Conservation (phyloP, 2,888 invertebrate species). For the Brachyptera risi region DNA sequence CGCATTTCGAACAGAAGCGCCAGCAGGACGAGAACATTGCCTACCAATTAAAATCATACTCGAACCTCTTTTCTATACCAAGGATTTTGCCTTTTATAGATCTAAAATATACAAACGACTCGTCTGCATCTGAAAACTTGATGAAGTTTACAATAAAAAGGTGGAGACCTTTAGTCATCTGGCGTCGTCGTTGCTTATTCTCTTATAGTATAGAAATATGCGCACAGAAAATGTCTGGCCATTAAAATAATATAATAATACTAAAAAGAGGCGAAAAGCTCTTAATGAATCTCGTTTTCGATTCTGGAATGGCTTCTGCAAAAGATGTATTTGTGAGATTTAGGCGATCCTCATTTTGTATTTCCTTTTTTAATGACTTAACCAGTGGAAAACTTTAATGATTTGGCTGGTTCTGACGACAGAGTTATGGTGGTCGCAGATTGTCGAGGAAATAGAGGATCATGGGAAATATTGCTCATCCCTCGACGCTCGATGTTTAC, state of each 20-base stretch:
- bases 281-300: slow-evolving; percentile 7
- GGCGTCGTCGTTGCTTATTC: slow-evolving; percentile 15
- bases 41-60: slow-evolving; percentile 19
- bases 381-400: neutral
- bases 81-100: slow-evolving; percentile 22
- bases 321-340: slow-evolving; percentile 10
- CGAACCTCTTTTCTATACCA: slow-evolving; percentile 10
- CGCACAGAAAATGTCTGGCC: slow-evolving; percentile 13
- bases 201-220: slow-evolving; percentile 6
- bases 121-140: slow-evolving; percentile 26
- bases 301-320: neutral
- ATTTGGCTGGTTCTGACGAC: neutral
- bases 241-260: slow-evolving; percentile 21
- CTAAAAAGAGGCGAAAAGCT: slow-evolving; percentile 20
- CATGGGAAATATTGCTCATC: slow-evolving; percentile 18
- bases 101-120: slow-evolving; percentile 25
- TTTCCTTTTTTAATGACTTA: slow-evolving; percentile 2
- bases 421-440: neutral
- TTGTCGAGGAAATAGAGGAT: neutral
- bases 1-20: neutral
- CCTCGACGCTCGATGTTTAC: slow-evolving; percentile 29
- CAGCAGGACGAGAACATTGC: neutral
- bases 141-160: slow-evolving; percentile 28
- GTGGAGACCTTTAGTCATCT: slow-evolving; percentile 25
- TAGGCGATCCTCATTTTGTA: slow-evolving; percentile 2